Evolutionary conservation across 1,140 invertebrate species (phyloP).

Genomic region (Camponotus pennsylvanicus): DNA sequence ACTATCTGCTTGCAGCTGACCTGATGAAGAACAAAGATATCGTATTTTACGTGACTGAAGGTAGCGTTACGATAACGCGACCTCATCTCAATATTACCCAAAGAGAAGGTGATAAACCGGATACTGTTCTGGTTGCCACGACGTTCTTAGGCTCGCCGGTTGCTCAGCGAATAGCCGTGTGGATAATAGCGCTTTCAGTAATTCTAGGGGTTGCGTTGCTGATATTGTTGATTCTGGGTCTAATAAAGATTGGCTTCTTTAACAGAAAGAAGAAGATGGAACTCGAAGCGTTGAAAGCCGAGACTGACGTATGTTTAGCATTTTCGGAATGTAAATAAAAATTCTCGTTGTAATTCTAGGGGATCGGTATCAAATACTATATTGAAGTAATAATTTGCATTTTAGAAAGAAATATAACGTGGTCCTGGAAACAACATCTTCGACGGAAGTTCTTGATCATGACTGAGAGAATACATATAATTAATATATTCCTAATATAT

Average conservation of each 20-base stretch:
- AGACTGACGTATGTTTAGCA: slow-evolving; percentile 54
- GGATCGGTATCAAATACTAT: background rate
- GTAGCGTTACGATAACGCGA: slow-evolving; percentile 71
- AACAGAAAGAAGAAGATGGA: slow-evolving; percentile 79
- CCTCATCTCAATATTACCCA: slow-evolving; percentile 63
- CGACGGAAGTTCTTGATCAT: slow-evolving; percentile 60
- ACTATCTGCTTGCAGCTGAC: slow-evolving; percentile 69
- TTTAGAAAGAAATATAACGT: slow-evolving; percentile 60
- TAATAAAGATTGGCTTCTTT: slow-evolving; percentile 84
- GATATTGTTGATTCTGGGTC: slow-evolving; percentile 75
- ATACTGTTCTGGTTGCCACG: slow-evolving; percentile 74
- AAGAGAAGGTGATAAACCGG: slow-evolving; percentile 58
- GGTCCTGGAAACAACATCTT: slow-evolving; percentile 58
- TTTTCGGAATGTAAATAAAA: background rate
- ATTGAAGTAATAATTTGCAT: slow-evolving; percentile 22
- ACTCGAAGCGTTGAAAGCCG: slow-evolving; percentile 77
- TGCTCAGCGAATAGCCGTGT: slow-evolving; percentile 73
- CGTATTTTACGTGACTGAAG: slow-evolving; percentile 78
- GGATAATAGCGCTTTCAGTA: slow-evolving; percentile 83
- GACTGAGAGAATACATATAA: slow-evolving; percentile 4
- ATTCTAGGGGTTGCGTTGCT: slow-evolving; percentile 81
- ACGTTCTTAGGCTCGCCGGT: slow-evolving; percentile 78
- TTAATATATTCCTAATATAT: background rate
- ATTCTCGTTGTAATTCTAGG: background rate
- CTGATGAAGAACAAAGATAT: slow-evolving; percentile 77